Percentiles rank a stretch among this genome's conserved stretches.
Conservation (phyloP, 2,113 vertebrate species). For the Phalacrocorax brasilianus region DNA sequence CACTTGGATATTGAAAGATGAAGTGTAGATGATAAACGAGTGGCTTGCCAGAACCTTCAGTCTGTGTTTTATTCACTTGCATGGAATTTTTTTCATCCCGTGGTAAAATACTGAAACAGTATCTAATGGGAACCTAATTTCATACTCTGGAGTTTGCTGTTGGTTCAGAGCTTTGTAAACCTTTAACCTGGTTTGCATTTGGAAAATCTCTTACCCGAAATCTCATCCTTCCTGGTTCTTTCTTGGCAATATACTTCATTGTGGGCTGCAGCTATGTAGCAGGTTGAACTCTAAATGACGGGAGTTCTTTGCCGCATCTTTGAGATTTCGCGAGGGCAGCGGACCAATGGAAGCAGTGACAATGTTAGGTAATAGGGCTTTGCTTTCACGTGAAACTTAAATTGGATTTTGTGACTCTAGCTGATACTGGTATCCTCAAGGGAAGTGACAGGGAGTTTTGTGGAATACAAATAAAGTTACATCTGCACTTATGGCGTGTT, state of each 20-base stretch:
- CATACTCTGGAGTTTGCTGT: rapidly evolving
- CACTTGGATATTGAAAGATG: neutral
- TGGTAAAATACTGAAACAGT: neutral
- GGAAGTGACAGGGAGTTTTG: neutral
- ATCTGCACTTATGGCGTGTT: rapidly evolving
- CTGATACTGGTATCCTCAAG: neutral
- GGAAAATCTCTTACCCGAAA: neutral
- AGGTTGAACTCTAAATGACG: neutral
- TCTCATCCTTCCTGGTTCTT: neutral
- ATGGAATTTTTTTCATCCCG: neutral
- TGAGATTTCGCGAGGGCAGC: neutral
- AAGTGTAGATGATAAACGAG: rapidly evolving
- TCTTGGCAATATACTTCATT: neutral
- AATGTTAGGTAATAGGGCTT: neutral
- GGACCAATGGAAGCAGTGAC: neutral
- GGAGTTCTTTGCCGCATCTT: neutral
- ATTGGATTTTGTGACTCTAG: neutral
- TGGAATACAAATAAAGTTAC: neutral
- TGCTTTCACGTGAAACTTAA: neutral
- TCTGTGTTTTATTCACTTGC: neutral
- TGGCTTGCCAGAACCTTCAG: neutral
- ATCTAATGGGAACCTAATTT: neutral
- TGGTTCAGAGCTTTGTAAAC: neutral
- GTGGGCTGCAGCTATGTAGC: neutral
- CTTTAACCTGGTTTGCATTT: neutral